Percentiles rank a stretch among this genome's conserved stretches.
These are phyloP conservation scores for Struthio camelus DNA, from an alignment of 2,113 vertebrate species.

Conservation along the genomic window DNA sequence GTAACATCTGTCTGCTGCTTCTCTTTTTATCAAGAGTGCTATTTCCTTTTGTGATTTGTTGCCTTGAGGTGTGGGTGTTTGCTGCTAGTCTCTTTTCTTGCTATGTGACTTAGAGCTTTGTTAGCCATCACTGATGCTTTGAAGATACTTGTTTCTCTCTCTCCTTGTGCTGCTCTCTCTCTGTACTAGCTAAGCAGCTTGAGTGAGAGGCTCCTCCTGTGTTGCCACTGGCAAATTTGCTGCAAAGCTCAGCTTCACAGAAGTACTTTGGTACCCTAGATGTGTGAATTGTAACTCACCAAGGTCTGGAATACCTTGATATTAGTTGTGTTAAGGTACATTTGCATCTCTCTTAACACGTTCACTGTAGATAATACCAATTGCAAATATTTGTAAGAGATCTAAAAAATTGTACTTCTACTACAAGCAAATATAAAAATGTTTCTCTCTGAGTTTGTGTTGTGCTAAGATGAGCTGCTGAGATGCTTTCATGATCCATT, in stretches of 20 bases:
- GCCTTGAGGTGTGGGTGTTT: background rate
- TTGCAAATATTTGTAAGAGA: background rate
- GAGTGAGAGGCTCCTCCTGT: background rate
- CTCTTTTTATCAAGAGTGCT: background rate
- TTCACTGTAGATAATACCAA: background rate
- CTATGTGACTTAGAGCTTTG: background rate
- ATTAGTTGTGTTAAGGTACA: background rate
- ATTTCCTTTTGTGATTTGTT: background rate
- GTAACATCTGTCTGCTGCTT: background rate
- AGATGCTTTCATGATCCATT: background rate
- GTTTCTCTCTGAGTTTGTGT: background rate
- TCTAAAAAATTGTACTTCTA: accelerated
- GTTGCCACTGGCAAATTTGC: constrained; percentile 12
- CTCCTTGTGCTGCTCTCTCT: constrained; percentile 16
- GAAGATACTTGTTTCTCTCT: background rate
- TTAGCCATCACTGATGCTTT: background rate
- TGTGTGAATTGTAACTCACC: background rate
- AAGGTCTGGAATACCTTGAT: background rate
- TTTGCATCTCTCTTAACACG: background rate
- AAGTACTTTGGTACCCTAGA: background rate
- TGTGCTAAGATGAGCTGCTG: background rate
- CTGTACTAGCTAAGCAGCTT: background rate
- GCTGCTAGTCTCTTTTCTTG: background rate
- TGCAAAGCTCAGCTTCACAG: constrained; percentile 29
- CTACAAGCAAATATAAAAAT: background rate